Conservation (phyloP, 2,797 vertebrate genomes). For the Crypturellus tataupa region DNA sequence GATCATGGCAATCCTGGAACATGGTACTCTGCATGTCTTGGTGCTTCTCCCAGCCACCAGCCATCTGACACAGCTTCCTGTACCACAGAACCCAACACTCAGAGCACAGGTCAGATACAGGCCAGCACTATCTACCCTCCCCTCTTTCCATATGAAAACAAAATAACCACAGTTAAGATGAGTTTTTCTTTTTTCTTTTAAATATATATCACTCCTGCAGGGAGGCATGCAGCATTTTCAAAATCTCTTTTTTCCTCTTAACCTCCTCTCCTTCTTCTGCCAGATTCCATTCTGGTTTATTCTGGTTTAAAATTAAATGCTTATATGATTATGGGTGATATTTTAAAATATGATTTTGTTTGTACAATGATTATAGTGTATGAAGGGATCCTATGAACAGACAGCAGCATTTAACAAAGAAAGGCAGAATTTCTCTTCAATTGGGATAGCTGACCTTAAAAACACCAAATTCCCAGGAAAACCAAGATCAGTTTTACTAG, state of each 20-base stretch:
- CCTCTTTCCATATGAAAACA: not conserved
- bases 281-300: not conserved
- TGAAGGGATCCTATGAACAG: not conserved
- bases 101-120: not conserved
- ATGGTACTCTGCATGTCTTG: not conserved
- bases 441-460: not conserved
- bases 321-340: not conserved
- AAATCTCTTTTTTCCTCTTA: not conserved
- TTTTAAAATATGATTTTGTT: slow-evolving; percentile 15
- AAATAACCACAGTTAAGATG: not conserved
- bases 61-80: not conserved
- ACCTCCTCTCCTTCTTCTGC: not conserved
- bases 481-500: not conserved
- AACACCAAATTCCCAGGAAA: not conserved
- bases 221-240: not conserved
- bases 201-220: not conserved
- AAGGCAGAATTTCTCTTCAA: not conserved
- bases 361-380: not conserved
- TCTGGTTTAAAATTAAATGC: not conserved
- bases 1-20: not conserved
- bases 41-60: not conserved
- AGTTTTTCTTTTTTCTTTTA: no score
- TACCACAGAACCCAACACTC: not conserved
- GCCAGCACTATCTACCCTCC: not conserved
- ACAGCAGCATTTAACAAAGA: not conserved